Evolutionary conservation across 2,888 invertebrate genomes (phyloP), one percentile per base, ranked within the genome.

Genomic region (Phytoseiulus persimilis): DNA sequence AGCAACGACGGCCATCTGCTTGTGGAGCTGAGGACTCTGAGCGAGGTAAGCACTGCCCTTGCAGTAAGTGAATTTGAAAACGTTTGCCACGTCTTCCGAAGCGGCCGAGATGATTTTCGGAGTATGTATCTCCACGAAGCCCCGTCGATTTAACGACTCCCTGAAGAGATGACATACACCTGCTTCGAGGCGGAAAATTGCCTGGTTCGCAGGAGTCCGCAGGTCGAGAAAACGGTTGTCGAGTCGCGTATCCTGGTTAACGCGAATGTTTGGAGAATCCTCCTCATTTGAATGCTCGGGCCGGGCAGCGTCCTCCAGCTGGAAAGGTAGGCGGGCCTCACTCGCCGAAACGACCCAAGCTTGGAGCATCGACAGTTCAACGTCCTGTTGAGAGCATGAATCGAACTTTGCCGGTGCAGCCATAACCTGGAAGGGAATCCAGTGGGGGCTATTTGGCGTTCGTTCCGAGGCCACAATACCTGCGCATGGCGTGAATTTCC

Each of bases 1-100:
- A 14, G 96, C 97, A 0, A 98, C 98, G 91, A 99, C 98, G 0
- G 99, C 99, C 99, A 99, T 99, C 94, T 99, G 99, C 93, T 99
- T 99, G 93, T 99, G 99, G 0, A 99, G 94, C 93, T 99, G 99
- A 0, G 99, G 99, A 90, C 98, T 98, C 93, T 99, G 99, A 0
- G 99, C 99, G 91, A 99, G 94, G 93, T 97, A 99, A 0, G 99
- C 99, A 0, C 95, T 96, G 90, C 94, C 94, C 94, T 98, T 98
- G 94, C 98, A 98, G 93, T 98, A 98, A 0, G 96, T 96, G 9
- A 99, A 98, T 0, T 96, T 96, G 93, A 97, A 97, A 0, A 97
- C 97, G 92, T 97, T 97, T 0, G 97, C 97, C 28, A 97, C 97
- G 90, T 94, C 99, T 93, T 99, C 99, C 90, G 98, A 98, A 0